Base-by-base conservation (phyloP, 2,888 invertebrate species). In the Caenorhabditis macrosperma region DNA sequence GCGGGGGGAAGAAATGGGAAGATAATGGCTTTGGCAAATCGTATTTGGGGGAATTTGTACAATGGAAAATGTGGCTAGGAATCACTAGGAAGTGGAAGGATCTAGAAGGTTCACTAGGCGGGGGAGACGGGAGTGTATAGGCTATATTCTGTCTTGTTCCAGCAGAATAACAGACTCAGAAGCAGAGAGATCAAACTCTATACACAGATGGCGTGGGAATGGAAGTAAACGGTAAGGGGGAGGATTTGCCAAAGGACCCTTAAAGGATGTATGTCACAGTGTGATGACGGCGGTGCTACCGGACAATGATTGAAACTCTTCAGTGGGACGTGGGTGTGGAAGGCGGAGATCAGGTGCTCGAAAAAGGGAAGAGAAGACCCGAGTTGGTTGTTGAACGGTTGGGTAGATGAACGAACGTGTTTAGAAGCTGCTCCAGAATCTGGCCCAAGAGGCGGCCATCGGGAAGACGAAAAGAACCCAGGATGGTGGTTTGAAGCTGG, bases 381-480 rank as follows among this genome's bases (percentile, higher is more conserved):
- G 72, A 22, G 12, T 20, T n/a, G n/a, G n/a, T n/a, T 10, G 26
- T 20, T 26, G 60, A 24, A 60, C 41, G 33, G 24, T 54, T 55
- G 30, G 50, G 46, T 33, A 30, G 22, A 26, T 30, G 15, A 26
- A 12, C 12, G 20, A 12, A 15, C 48, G 57, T 17, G 41, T 33
- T 77, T 63, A 82, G 59, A 82, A 76, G 35, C 71, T 61, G 50
- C 74, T 61, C 68, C 82, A 76, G 63, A 85, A 71, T 38, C 83
- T 63, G 28, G 83, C 83, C 80, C 79, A 82, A 5, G 84, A 85
- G 9, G 82, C 80, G 26, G 84, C 84, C 84, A 85, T 85, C 55
- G 84, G 82, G 57, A 85, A 78, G 48, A 82, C 66, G 38, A 85
- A 68, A 10, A 85, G 71, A n/a, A 85, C 66, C 66, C 76, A 82